These are phyloP conservation scores for Clivina fossor DNA, from an alignment of 2,888 invertebrate genomes.

Conservation along the genomic window DNA sequence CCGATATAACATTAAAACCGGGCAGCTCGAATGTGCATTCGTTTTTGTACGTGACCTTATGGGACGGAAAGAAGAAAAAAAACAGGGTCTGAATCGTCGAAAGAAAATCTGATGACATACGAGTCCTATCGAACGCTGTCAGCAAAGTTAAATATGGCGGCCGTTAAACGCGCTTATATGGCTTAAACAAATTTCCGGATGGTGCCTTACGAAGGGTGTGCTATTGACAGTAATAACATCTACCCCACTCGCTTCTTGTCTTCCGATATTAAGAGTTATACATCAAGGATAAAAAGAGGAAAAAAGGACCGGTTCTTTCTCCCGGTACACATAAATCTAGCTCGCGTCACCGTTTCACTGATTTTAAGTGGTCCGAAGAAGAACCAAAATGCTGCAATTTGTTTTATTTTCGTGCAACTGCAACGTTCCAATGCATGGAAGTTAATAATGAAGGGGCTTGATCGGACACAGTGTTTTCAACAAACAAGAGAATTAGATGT, in stretches of 20 bases:
- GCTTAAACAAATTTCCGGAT: conserved; percentile 34
- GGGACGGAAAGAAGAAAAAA: conserved; percentile 22
- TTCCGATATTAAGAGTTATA: conserved; percentile 32
- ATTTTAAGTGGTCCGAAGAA: too few species aligned
- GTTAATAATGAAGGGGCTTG: too few species aligned
- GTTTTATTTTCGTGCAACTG: too few species aligned
- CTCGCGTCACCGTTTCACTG: conserved; percentile 3
- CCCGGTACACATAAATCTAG: conserved; percentile 18
- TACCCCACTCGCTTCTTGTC: conserved; percentile 17
- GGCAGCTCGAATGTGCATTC: conserved; percentile 26
- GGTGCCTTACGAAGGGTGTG: conserved; percentile 14
- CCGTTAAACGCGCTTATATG: conserved; percentile 32
- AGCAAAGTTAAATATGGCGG: conserved; percentile 28
- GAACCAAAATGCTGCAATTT: too few species aligned
- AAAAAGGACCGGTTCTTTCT: neutral
- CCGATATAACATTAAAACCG: conserved; percentile 26
- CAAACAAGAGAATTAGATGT: too few species aligned
- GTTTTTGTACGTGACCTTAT: conserved; percentile 31
- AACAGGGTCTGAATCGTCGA: conserved; percentile 5
- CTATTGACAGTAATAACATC: conserved; percentile 35
- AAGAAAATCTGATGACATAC: conserved; percentile 33
- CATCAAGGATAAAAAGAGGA: conserved; percentile 21
- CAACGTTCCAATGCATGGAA: too few species aligned
- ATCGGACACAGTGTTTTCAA: too few species aligned
- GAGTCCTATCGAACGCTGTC: conserved; percentile 33